Evolutionary conservation across 2,797 vertebrate genomes (phyloP).

Genomic region (Sebastes iracundus): DNA sequence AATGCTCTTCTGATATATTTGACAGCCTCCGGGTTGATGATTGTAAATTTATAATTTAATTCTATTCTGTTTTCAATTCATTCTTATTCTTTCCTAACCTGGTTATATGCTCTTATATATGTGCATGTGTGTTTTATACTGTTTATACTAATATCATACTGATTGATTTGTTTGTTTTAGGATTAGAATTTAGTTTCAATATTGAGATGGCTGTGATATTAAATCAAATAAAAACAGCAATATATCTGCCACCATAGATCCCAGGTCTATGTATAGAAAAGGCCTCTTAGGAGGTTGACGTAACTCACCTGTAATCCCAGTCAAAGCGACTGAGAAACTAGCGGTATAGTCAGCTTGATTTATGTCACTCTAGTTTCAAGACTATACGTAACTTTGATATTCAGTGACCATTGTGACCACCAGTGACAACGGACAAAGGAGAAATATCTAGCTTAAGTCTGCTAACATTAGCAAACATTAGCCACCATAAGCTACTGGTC

Average conservation of each 20-base stretch:
- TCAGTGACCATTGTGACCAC: neutral
- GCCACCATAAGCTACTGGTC: neutral
- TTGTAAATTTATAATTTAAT: neutral
- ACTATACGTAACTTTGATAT: neutral
- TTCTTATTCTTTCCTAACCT: constrained; percentile 12
- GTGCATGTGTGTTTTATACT: neutral
- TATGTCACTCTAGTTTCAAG: neutral
- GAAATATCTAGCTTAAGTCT: neutral
- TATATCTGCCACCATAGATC: neutral
- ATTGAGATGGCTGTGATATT: neutral
- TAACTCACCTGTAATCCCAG: constrained; percentile 74
- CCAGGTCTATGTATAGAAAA: constrained; percentile 46
- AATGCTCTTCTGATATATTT: constrained; percentile 2
- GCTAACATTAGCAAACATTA: neutral
- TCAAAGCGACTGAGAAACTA: constrained; percentile 36
- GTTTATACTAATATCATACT: neutral
- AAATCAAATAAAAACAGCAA: neutral
- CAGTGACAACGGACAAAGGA: neutral
- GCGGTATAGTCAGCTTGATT: neutral
- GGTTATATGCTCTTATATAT: constrained; percentile 23
- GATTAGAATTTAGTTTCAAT: neutral
- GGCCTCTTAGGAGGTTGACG: constrained; percentile 56
- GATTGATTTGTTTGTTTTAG: neutral
- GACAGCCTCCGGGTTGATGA: neutral
- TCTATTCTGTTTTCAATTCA: neutral